Conservation (phyloP, 1,140 invertebrate genomes). For the Pachypeltis micranthus region DNA sequence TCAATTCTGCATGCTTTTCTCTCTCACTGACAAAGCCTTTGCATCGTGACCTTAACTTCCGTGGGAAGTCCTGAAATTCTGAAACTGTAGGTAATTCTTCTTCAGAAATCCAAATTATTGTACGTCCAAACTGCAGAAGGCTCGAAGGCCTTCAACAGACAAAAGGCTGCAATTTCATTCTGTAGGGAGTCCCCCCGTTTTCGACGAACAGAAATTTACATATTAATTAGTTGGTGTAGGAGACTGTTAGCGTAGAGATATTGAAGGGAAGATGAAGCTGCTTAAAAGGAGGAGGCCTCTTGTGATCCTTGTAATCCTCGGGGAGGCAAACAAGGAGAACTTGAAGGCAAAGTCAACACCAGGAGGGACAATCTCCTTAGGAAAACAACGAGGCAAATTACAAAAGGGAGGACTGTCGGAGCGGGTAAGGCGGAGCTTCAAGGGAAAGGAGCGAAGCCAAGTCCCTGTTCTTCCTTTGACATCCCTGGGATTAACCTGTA, state of each 20-base stretch:
- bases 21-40: no score
- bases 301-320: slow-evolving; percentile 5
- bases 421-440: not conserved
- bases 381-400: slow-evolving; percentile 7
- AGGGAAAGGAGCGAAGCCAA: not conserved
- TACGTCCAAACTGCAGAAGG: no score
- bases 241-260: slow-evolving; percentile 1
- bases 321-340: not conserved
- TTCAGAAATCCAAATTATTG: no score
- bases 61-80: no score
- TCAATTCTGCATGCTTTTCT: no score
- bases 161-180: no score
- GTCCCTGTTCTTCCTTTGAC: slow-evolving; percentile 8
- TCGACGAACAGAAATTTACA: not conserved
- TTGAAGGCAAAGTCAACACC: slow-evolving; percentile 6
- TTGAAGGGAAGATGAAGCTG: not conserved
- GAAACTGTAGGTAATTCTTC: no score
- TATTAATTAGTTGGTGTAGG: slow-evolving; percentile 4
- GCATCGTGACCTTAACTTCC: no score
- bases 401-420: not conserved
- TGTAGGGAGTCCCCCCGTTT: no score
- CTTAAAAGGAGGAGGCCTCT: not conserved
- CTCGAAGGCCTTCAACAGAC: no score
- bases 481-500: not conserved
- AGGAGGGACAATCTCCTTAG: not conserved